Evolutionary conservation across 1,140 invertebrate species (phyloP), one percentile per base, ranked within the genome.

Genomic region (Lordiphosa clarofinis): DNA sequence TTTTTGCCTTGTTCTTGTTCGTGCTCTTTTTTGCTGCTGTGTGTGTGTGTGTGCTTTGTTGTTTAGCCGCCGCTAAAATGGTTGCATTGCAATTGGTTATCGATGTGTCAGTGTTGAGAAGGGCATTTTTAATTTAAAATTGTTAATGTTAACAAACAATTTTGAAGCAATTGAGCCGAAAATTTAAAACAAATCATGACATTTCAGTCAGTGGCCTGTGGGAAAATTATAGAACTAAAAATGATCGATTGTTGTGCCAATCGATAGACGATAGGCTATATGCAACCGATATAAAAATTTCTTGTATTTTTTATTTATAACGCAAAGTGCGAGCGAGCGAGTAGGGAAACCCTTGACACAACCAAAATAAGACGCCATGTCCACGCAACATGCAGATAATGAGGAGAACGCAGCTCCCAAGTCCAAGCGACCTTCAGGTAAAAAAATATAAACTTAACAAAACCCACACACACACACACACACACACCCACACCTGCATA

Each of bases 351-450:
- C 21, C 21, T 4, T 11, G 35, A 19, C 13, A 28, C 21, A 43
- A 15, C n/a, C 19, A 42, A 43, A 15, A 56, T 19, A 31, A 56
- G 38, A 31, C 48, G 39, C 44, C 31, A 81, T 82, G 76, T 76
- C 76, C 8, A 59, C 78, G 36, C 72, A 72, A 56, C 74, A 61
- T 56, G 59, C 65, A 19, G 76, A 75, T 37, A 59, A 60, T 15
- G 76, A 86, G 57, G 78, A 78, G 39, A 52, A 55, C 44, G 56
- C 60, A 53, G 69, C 65, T 13, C 48, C 70, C n/a, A 86, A 84
- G 49, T 84, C 78, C n/a, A 84, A 84, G 39, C 78, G 78, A 84
- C 78, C 78, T 84, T 84, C 78, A 78, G 78, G 78, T 82, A 55
- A 84, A 73, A 73, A 61, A 56, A 50, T 39, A 64, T 28, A 28